phyloP scores from a whole-genome alignment of 2,888 invertebrate genomes.

The Aphodius granarius region DNA sequence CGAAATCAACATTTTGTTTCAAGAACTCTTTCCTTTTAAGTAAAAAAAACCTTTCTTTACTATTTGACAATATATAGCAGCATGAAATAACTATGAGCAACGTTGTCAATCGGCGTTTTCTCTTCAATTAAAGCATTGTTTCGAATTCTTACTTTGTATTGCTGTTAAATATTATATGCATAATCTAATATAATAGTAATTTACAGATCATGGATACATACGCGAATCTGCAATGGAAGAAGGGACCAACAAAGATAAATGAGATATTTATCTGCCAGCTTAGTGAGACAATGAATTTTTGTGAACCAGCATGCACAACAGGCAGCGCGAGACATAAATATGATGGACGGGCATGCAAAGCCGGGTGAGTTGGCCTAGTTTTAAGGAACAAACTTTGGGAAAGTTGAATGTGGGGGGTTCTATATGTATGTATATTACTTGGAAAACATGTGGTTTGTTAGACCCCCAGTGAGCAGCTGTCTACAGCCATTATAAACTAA shows the following conservation, averaged over 20 bases:
- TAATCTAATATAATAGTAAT: no score
- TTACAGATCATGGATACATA: neutral
- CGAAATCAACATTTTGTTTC: no score
- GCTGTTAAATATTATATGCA: no score
- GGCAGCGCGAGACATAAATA: neutral
- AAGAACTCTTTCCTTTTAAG: no score
- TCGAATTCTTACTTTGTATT: no score
- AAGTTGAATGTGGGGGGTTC: constrained; percentile 7
- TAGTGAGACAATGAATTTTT: neutral
- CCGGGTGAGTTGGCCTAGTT: constrained; percentile 1
- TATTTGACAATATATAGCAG: no score
- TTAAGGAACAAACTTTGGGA: constrained; percentile 7
- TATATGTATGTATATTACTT: constrained; percentile 11
- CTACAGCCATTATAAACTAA: constrained; percentile 12
- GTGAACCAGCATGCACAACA: neutral
- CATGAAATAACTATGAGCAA: no score
- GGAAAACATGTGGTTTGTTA: constrained; percentile 13
- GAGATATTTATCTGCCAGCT: neutral
- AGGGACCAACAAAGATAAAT: neutral
- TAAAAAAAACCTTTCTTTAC: no score
- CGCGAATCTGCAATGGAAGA: neutral
- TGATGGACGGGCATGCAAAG: neutral
- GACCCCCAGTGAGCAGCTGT: constrained; percentile 9
- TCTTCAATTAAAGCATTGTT: no score
- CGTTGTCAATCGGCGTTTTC: no score